Percentiles rank a stretch among this genome's conserved stretches.
Conservation (phyloP, 53 echinoderm and acorn worm genomes). For the Apostichopus leukothele region DNA sequence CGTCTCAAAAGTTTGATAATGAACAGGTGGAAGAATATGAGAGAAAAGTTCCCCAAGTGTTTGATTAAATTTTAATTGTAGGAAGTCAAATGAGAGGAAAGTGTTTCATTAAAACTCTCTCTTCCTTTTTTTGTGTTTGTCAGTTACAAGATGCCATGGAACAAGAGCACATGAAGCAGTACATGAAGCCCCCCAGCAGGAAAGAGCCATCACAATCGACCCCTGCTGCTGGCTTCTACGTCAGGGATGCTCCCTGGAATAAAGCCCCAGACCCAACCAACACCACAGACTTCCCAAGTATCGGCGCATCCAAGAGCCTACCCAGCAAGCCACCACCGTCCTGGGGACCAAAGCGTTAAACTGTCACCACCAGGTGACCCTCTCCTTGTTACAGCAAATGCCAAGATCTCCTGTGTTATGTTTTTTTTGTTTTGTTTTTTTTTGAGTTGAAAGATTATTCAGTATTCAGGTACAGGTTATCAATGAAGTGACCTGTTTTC, state of each 20-base stretch:
- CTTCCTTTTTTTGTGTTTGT: background rate
- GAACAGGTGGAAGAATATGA: no score
- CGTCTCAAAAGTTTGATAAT: no score
- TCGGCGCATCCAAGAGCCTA: slow-evolving; percentile 56
- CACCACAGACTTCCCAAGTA: slow-evolving; percentile 89
- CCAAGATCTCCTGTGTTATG: no score
- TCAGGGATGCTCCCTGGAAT: slow-evolving; percentile 92
- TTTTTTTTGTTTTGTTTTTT: no score
- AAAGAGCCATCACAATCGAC: slow-evolving; percentile 36
- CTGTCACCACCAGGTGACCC: background rate
- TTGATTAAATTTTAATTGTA: no score
- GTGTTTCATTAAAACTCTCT: no score
- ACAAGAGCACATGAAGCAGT: slow-evolving; percentile 69
- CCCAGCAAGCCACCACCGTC: slow-evolving; percentile 8
- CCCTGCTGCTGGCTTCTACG: slow-evolving; percentile 58
- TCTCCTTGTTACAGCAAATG: no score
- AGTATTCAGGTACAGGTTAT: no score
- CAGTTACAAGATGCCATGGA: slow-evolving; percentile 90
- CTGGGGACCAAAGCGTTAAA: slow-evolving; percentile 46
- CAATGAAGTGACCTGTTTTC: no score
- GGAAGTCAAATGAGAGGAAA: no score
- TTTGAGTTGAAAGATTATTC: no score
- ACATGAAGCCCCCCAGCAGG: slow-evolving; percentile 79
- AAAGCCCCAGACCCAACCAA: slow-evolving; percentile 86
- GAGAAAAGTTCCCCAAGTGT: no score